Conservation (phyloP, 2,113 vertebrate genomes). For the Sarotherodon lohbergeri region DNA sequence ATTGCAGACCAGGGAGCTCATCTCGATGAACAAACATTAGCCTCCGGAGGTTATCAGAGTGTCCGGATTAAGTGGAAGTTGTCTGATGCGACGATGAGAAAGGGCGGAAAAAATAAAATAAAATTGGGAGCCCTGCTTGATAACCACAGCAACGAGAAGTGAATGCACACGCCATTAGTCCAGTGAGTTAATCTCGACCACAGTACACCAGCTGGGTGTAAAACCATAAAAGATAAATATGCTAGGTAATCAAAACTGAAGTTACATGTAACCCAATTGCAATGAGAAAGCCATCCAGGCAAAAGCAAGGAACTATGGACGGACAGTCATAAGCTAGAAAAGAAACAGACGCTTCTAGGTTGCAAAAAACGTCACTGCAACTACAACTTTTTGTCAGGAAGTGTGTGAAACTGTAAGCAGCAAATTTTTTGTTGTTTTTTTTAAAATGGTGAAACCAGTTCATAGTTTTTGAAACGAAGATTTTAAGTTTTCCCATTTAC, state of each 20-base stretch:
- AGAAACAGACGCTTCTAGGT: not conserved
- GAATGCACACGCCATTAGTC: not conserved
- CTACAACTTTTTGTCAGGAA: fast-evolving
- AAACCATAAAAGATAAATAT: not conserved
- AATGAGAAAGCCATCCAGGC: not conserved
- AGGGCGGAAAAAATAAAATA: not conserved
- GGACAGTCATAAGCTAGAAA: not conserved
- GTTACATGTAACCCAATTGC: not conserved
- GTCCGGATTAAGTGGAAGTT: not conserved
- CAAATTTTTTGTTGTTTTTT: not conserved
- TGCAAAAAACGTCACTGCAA: not conserved
- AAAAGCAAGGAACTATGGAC: not conserved
- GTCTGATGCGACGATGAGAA: not conserved
- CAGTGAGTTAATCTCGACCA: not conserved
- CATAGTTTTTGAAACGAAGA: fast-evolving
- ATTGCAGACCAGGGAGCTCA: constrained; percentile 37
- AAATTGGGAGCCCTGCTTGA: not conserved
- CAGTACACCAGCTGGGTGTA: not conserved
- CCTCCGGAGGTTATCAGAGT: not conserved
- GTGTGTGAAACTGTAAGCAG: not conserved
- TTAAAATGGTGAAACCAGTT: not conserved
- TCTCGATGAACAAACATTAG: constrained; percentile 56
- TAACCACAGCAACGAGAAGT: not conserved
- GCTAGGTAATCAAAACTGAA: not conserved
- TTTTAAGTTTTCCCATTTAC: not conserved